Base-by-base conservation (phyloP, 2,888 invertebrate species). In the Aphidoletes aphidimyza region DNA sequence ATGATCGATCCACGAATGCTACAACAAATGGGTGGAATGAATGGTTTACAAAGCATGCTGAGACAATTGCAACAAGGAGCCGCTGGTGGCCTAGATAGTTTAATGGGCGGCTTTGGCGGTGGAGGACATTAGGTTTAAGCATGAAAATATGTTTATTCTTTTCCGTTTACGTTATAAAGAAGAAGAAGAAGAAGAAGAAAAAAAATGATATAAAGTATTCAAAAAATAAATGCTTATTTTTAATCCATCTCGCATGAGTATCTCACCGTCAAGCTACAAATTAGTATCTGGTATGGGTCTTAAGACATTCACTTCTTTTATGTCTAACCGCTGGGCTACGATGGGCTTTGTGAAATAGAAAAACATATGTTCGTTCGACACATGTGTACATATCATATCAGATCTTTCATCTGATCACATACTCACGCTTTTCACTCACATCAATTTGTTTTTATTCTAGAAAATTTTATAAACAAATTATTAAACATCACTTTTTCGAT, bases 1-100 rank as follows among this genome's bases (percentile, higher is more conserved):
- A 98, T 99, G 98, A 99, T 99, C 95, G 99, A 99, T 91, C 99
- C 99, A 0, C 92, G 98, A 85, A 97, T 99, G 86, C 91, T 99
- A 84, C 98, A 99, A 88, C 99, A 99, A 22, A 94, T 94, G 98
- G 98, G 98, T 87, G 99, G 99, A 36, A 97, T 98, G 94, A 93
- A 95, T 30, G 99, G 98, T 0, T 91, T 99, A 34, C 98, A 98
- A 89, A 98, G 95, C 89, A 98, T 99, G 96, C 98, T 99, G 98
- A 92, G 96, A 87, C 99, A 90, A 86, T 85, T 90, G 86, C 93
- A 93, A 86, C 93, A 93, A 87, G 93, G 93, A 19, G 92, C 93
- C 14, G 92, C 92, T 59, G 92, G 93, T 86, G 93, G 93, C 11
- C 91, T 93, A 88, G 89, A 90, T 81, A 92, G 92, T 88, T 90